Evolutionary conservation across 2,888 invertebrate genomes (phyloP), one percentile per base, ranked within the genome.

Genomic region (Nomada goodeniana): DNA sequence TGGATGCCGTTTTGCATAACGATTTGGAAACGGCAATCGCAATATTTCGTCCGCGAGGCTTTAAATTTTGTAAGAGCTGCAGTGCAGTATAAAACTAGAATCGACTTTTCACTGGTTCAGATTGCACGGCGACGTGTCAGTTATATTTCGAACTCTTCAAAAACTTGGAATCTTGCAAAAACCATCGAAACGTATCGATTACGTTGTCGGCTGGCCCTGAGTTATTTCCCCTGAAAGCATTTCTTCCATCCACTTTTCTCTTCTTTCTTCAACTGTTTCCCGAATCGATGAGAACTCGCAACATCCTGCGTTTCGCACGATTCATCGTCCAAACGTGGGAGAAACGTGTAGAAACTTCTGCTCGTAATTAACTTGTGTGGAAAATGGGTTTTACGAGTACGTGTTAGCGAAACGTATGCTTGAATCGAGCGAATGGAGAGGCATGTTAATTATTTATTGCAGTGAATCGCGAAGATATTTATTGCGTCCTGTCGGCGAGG

Each of bases 161-260:
- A 82, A 86, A 84, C 82, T 80, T 55, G 52, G 78, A 84, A 84
- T 84, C 82, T 60, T 50, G 63, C 68, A 79, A 80, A 87, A 88
- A 87, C 83, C 70, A 55, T 84, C 86, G 82, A 86, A 59, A 86
- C 88, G 86, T 85, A 88, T 88, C 86, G 88, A 88, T 88, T 88
- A 86, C 77, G 67, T 77, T 73, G 83, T 74, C 80, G 86, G 76
- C 63, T 80, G 76, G 81, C 80, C 85, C 82, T 84, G 74, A 75
- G 52, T 76, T 79, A 70, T 76, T 85, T 82, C 50, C 68, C 53
- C 63, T 55, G 77, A 76, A 81, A 84, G 79, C 73, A 70, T 53
- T 73, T 63, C 75, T 69, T 29, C 50, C 36, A 55, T 42, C 68
- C 36, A 50, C 52, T 60, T 63, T 42, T 36, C 36, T 57, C 70